Evolutionary conservation across 2,113 vertebrate genomes (phyloP), one percentile per base, ranked within the genome.

Genomic region (Alces alces): DNA sequence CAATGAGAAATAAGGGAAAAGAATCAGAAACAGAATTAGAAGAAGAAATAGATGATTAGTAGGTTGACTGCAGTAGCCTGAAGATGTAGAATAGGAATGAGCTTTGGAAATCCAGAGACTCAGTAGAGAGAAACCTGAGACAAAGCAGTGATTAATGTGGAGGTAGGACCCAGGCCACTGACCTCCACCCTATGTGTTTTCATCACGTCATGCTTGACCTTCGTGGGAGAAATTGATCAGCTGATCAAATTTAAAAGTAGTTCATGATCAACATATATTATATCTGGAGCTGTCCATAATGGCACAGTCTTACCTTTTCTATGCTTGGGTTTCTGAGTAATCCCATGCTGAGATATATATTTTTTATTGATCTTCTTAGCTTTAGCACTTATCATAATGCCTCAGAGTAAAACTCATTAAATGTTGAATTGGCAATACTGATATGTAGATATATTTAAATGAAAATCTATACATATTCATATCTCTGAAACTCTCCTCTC

Each of bases 1-100:
- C 98, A 93, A 27, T 97, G 97, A 96, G 97, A 97, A 94, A 92
- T 6, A 61, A 47, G 25, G 4, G 8, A 14, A 27, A 58, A 33
- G 47, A 85, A 27, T 97, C 85, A 95, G 58, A 82, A 70, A 39
- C 6, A 45, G 16, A 73, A 57, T 43, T 78, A 39, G 16, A 79
- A 43, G 28, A 57, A 64, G 30, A 52, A 19, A n/a, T 13, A 13
- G 7, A 78, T 27, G 11, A 57, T 89, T 23, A 54, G 50, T 25
- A 58, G 39, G 16, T 13, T 64, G 15, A 15, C 25, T 28, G 3
- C 0, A 17, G 11, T 83, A 47, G 33, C 7, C 17, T n/a, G 57
- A 61, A 7, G 45, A 9, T 4, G 1, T 7, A 64, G 21, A 60
- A n/a, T 7, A 16, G 16, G 43, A 83, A 47, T 27, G n/a, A 33